phyloP scores from a whole-genome alignment of 1,140 invertebrate species.

The Drosophila paulistorum region DNA sequence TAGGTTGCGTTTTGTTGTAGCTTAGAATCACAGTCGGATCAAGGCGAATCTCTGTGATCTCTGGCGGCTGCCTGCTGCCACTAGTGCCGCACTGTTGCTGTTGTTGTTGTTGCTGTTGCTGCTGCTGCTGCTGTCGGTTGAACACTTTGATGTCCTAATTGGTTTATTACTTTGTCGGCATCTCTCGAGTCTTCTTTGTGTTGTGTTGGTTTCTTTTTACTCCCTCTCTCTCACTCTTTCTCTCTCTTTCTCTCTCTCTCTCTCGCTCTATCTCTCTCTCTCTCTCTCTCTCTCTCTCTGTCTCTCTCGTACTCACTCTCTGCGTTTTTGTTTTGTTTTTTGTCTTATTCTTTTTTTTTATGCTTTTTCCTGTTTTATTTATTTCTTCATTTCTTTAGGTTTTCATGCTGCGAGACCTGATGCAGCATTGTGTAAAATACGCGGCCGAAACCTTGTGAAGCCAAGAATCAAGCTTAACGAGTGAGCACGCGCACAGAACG shows the following conservation, averaged over 20 bases:
- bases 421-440: slow-evolving; percentile 54
- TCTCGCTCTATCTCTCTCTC: slow-evolving; percentile 1
- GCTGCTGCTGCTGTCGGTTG: slow-evolving; percentile 72
- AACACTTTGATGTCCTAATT: slow-evolving; percentile 81
- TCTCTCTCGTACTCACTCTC: background rate
- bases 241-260: too few relatives aligned
- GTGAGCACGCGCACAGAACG: slow-evolving; percentile 74
- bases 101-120: slow-evolving; percentile 20
- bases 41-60: slow-evolving; percentile 78
- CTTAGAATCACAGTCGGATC: slow-evolving; percentile 78
- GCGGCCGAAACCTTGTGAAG: slow-evolving; percentile 38
- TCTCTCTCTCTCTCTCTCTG: background rate
- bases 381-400: slow-evolving; percentile 78
- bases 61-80: slow-evolving; percentile 31
- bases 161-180: slow-evolving; percentile 81
- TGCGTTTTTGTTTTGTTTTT: slow-evolving; percentile 16
- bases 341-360: slow-evolving; percentile 60
- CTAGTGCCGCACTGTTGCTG: slow-evolving; percentile 21
- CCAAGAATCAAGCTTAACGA: slow-evolving; percentile 53
- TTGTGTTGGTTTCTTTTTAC: slow-evolving; percentile 38
- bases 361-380: slow-evolving; percentile 78
- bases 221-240: background rate
- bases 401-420: slow-evolving; percentile 55
- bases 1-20: slow-evolving; percentile 71
- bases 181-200: slow-evolving; percentile 74